Evolutionary conservation across 2,113 vertebrate species (phyloP), one percentile per base, ranked within the genome.

Genomic region (Spilogale gracilis): DNA sequence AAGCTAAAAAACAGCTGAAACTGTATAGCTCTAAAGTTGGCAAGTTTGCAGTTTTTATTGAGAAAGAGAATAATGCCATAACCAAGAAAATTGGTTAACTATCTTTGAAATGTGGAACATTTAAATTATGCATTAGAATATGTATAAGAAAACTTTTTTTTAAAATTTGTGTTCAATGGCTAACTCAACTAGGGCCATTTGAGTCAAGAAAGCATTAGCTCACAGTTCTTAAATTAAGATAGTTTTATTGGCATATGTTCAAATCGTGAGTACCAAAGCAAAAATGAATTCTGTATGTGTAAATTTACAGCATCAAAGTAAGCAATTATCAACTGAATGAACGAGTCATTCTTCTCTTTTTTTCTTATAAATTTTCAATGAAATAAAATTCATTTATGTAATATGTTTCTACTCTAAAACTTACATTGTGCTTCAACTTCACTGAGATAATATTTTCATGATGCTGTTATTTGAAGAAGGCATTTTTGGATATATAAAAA

Each of bases 1-100:
- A 94, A 94, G 92, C 96, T 20, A 48, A 90, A 88, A 88, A 61
- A 58, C 17, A 95, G 50, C 94, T 94, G 84, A 96, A 90, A 45
- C 21, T 87, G 48, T 76, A 60, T 4, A 95, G 32, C 6, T 80
- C 1, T 25, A 89, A 65, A 79, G 20, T 85, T 94, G 84, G 56
- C 74, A 92, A 38, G 7, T 69, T 48, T 85, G 27, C 60, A 80
- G 16, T 91, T 96, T 91, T 94, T 88, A 50, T 38, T 73, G 23
- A 81, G 30, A 14, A 86, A 32, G 30, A 58, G 96, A 96, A 94
- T 90, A 73, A 88, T 25, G 1, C 20, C 16, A 60, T 54, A 69
- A 92, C 93, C 61, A 96, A 84, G 43, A 90, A 95, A 92, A 67
- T 20, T 82, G 25, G 12, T 91, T 56, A 85, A 69, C 83, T 95